Evolutionary conservation across 2,113 vertebrate species (phyloP).

Genomic region (Rhegmatorhina hoffmannsi): DNA sequence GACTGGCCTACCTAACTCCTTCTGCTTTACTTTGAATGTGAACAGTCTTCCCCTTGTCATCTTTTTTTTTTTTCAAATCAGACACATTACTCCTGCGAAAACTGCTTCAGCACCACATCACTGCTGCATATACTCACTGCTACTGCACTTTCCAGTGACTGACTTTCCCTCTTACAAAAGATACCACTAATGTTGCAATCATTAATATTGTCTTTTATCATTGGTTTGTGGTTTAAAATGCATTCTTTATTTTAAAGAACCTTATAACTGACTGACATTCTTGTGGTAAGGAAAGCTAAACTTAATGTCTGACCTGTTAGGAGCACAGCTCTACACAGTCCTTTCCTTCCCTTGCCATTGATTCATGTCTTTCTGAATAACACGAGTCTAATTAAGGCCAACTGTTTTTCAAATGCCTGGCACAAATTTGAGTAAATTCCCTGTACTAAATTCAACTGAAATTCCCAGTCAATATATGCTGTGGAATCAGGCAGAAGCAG

Average conservation of each 20-base stretch:
- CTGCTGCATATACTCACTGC: neutral
- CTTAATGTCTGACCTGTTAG: neutral
- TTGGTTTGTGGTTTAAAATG: neutral
- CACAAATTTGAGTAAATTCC: neutral
- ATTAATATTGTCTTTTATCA: neutral
- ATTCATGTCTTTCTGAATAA: neutral
- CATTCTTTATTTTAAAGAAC: neutral
- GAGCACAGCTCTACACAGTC: neutral
- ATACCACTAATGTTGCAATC: neutral
- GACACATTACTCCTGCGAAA: neutral
- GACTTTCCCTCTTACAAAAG: neutral
- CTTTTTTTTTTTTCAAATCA: neutral
- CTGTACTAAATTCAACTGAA: neutral
- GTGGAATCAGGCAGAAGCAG: neutral
- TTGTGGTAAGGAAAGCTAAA: neutral
- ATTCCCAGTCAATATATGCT: neutral
- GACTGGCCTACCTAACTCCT: neutral
- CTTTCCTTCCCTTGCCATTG: neutral
- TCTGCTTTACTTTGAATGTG: neutral
- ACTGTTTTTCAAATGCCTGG: neutral
- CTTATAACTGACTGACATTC: neutral
- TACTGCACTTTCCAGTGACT: neutral
- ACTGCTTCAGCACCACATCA: fast-evolving
- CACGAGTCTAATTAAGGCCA: neutral
- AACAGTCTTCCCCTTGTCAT: neutral